Evolutionary conservation across 2,888 invertebrate species (phyloP), one percentile per base, ranked within the genome.

Genomic region (Nesidiocoris tenuis): DNA sequence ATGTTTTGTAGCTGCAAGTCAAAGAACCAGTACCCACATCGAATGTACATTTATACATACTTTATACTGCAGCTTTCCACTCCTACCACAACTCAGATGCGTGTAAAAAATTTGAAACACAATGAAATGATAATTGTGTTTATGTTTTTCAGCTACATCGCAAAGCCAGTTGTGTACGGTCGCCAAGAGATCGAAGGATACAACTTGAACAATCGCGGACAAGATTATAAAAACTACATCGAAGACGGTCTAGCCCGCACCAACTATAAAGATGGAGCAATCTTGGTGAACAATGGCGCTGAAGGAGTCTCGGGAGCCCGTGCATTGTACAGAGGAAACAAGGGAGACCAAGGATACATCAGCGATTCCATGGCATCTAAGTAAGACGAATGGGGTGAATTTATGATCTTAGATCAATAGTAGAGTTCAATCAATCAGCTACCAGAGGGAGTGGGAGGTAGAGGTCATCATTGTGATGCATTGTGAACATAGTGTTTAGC

Each of bases 71-170:
- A n/a, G n/a, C n/a, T n/a, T n/a, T n/a, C n/a, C n/a, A n/a, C n/a
- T n/a, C n/a, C n/a, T n/a, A n/a, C n/a, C n/a, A n/a, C n/a, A n/a
- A n/a, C n/a, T n/a, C n/a, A n/a, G n/a, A n/a, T n/a, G n/a, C n/a
- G n/a, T n/a, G n/a, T n/a, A n/a, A n/a, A n/a, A n/a, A n/a, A n/a
- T n/a, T n/a, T n/a, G n/a, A n/a, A n/a, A n/a, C n/a, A n/a, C n/a
- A n/a, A n/a, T n/a, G n/a, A n/a, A n/a, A n/a, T n/a, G n/a, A n/a
- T n/a, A n/a, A n/a, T n/a, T n/a, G n/a, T n/a, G n/a, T n/a, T n/a
- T n/a, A n/a, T n/a, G n/a, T n/a, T n/a, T n/a, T n/a, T n/a, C 55
- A 74, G 74, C 5, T 74, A 74, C 74, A 56, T 64, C 7, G 21
- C 74, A 39, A 72, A 61, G 18, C 74, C 74, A 0, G 59, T 74